A percentile compares a stretch with the other conserved stretches of the same genome.
Conservation (phyloP, 2,797 vertebrate species). For the Capromys pilorides region DNA sequence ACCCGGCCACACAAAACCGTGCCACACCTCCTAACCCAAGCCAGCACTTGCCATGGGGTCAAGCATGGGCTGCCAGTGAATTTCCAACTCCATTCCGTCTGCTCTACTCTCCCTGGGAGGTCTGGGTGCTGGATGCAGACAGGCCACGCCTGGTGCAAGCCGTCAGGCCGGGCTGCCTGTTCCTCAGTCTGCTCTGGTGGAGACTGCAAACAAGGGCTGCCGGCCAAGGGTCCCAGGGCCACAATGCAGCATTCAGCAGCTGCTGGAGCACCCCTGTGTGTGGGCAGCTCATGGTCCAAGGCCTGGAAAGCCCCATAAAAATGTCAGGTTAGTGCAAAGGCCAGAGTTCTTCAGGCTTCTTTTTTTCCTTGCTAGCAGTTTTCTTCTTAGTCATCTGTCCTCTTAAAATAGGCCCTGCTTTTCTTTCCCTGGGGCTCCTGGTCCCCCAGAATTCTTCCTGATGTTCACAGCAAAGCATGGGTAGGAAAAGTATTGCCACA, state of each 20-base stretch:
- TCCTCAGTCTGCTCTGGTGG: neutral
- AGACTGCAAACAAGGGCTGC: conserved; percentile 6
- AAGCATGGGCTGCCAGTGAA: conserved; percentile 62
- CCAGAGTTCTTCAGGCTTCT: conserved; percentile 17
- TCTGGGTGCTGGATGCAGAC: neutral
- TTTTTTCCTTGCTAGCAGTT: conserved; percentile 10
- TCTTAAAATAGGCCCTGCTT: conserved; percentile 35
- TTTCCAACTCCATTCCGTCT: conserved; percentile 65
- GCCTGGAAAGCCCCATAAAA: conserved; percentile 45
- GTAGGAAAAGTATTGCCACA: neutral
- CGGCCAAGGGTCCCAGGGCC: neutral
- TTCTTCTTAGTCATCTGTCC: conserved; percentile 60
- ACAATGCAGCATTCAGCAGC: conserved; percentile 62
- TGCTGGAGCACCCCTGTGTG: neutral
- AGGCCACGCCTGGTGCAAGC: neutral
- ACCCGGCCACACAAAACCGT: neutral
- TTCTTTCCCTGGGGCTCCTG: neutral
- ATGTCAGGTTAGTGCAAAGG: conserved; percentile 23
- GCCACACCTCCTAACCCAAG: conserved; percentile 17
- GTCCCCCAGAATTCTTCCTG: neutral
- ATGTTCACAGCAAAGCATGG: neutral
- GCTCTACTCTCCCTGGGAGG: conserved; percentile 67
- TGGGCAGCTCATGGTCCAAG: conserved; percentile 13
- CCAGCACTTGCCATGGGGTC: conserved; percentile 60
- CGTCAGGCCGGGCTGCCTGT: neutral